Base-by-base conservation (phyloP, 2,797 vertebrate species). In the Scolopax rusticola region DNA sequence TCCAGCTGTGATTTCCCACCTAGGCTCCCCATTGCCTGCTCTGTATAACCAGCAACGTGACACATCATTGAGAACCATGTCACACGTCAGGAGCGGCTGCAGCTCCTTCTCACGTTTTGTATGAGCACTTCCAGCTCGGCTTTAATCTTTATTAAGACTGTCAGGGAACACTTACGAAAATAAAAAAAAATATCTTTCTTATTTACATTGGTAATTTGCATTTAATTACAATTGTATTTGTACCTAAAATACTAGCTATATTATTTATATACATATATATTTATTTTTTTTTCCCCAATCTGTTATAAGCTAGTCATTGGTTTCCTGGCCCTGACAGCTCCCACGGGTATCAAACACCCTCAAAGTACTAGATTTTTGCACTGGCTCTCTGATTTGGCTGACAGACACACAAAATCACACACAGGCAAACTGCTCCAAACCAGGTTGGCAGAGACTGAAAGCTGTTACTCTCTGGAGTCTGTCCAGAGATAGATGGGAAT, bases 401-500 rank as follows among this genome's bases (percentile, higher is more conserved):
- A 83, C 70, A 84, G 56, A 86, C 85, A 84, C 56, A 36, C 13
- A 3, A 93, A 95, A 82, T 95, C 77, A 41, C 87, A 82, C 56
- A 67, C 77, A 89, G 32, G 48, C 48, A 83, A 87, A 76, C 87
- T 82, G 59, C 85, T 96, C 56, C 93, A 93, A 90, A 90, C 96
- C 83, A 89, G 83, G 70, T 12, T 96, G 94, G 90, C 94, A 95
- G 77, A 79, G 48, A 36, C 80, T 95, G 94, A 95, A 95, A 95
- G 83, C 80, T 93, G 67, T 89, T 95, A 63, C 78, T 57, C 3
- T 82, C 79, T 95, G 93, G 93, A 95, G 51, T 56, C 63, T 64
- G 77, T 94, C 91, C 96, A 96, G 91, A 88, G 67, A 82, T 80
- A 95, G 90, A 96, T 36, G 83, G 90, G 94, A 93, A 89, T 94